Evolutionary conservation across 2,888 invertebrate genomes (phyloP), one percentile per base, ranked within the genome.

Genomic region (Minunthozetes semirufus): DNA sequence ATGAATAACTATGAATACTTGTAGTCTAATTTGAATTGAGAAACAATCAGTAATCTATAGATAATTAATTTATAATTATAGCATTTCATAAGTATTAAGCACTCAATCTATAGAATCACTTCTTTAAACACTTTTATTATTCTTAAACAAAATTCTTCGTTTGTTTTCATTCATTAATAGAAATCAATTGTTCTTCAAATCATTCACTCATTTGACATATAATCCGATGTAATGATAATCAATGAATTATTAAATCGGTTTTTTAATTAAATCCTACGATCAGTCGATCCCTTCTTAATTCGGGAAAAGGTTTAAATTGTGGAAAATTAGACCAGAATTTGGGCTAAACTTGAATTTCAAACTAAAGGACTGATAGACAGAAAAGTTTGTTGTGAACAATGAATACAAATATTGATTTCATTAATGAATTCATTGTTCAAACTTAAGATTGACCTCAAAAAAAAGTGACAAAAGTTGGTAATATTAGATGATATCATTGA

Each of bases 341-440:
- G 59, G 59, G 59, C 29, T 27, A 17, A 56, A 56, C 56, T 42
- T 42, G 42, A 42, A 42, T 9, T 42, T 9, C 42, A 42, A 13
- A 13, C 42, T 11, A 9, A 9, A 13, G 11, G 42, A 42, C 42
- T 42, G 42, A 42, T 42, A 11, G 13, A 42, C 42, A 42, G 13
- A 6, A 42, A 6, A 42, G 11, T 5, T 3, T 5, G 33, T 42
- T 42, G 13, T 42, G 42, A 42, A 42, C 42, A 42, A 42, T 42
- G 42, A 42, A 42, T 11, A 13, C 56, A 56, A 25, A 56, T 56
- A 56, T 13, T n/a, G 56, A 56, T 22, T 56, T 25, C 56, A n/a
- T 56, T 42, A 56, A 56, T 56, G 56, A 56, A 56, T 56, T 25
- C 25, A 56, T 56, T 56, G 56, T 56, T 56, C 4, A 25, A 25